Conservation (phyloP, 37 sponge, comb jelly and placozoan species). For the Bolinopsis microptera region DNA sequence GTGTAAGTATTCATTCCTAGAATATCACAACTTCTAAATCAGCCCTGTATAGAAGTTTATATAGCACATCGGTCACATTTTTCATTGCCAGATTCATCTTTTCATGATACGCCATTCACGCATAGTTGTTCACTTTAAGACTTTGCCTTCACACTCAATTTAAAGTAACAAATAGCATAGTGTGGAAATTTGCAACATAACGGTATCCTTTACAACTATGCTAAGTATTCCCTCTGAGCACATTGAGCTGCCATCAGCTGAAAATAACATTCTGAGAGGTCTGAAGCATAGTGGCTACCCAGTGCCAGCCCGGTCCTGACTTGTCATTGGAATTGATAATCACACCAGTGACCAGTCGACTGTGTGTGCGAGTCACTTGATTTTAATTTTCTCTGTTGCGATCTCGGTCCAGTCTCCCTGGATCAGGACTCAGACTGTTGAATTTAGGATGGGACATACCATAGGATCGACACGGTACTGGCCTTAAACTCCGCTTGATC, state of each 20-base stretch:
- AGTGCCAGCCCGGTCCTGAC: not conserved
- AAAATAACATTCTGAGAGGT: not conserved
- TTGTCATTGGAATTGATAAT: not conserved
- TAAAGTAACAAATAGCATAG: not conserved
- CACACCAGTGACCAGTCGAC: not conserved
- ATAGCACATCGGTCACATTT: too few relatives aligned
- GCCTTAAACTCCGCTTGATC: not conserved
- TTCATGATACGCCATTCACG: too few relatives aligned
- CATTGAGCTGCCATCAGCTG: not conserved
- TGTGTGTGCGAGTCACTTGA: not conserved
- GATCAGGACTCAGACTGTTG: not conserved
- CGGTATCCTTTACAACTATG: not conserved
- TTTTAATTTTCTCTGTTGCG: not conserved
- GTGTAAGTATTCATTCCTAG: too few relatives aligned
- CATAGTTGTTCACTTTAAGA: too few relatives aligned
- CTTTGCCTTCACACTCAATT: not conserved
- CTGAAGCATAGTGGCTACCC: too few relatives aligned
- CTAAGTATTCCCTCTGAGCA: not conserved
- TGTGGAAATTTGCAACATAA: not conserved
- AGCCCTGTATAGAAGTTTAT: too few relatives aligned
- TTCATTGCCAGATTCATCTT: too few relatives aligned
- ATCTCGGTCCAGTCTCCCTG: not conserved
- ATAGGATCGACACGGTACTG: not conserved
- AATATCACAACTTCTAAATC: too few relatives aligned
- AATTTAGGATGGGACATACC: not conserved